These are phyloP conservation scores for Diarsia mendica DNA, from an alignment of 2,888 invertebrate species.

Conservation along the genomic window DNA sequence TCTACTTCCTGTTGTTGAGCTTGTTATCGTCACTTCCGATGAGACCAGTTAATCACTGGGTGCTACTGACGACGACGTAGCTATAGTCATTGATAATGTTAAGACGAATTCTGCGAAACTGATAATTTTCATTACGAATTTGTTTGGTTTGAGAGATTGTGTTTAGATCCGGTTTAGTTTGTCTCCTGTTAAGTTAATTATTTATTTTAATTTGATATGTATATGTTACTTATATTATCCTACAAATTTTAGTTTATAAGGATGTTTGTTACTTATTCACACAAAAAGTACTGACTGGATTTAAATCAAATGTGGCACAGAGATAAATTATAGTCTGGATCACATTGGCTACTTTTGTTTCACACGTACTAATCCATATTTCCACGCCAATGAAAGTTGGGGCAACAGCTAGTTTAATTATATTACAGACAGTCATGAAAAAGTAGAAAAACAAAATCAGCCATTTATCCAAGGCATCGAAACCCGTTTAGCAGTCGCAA, in stretches of 20 bases:
- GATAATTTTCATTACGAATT: slow-evolving; percentile 21
- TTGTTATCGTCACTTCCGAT: slow-evolving; percentile 57
- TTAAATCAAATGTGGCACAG: too few species aligned
- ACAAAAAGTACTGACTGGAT: too few species aligned
- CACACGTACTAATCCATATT: too few species aligned
- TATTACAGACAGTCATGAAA: background rate
- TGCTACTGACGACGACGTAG: slow-evolving; percentile 40
- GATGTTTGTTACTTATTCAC: too few species aligned
- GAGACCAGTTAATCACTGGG: slow-evolving; percentile 34
- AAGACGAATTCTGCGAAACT: slow-evolving; percentile 22
- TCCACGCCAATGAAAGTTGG: too few species aligned
- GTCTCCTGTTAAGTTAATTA: background rate
- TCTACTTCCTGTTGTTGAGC: slow-evolving; percentile 48
- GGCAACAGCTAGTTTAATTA: too few species aligned
- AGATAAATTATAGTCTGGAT: too few species aligned
- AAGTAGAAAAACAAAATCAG: background rate
- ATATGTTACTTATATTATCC: too few species aligned
- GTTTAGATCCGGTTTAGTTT: slow-evolving; percentile 22
- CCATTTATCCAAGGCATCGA: background rate
- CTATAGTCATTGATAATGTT: slow-evolving; percentile 39
- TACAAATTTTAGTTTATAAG: too few species aligned
- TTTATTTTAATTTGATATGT: background rate
- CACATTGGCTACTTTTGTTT: too few species aligned
- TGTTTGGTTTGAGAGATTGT: background rate
- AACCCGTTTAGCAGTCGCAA: background rate